Percentiles rank a stretch among this genome's conserved stretches.
These are phyloP conservation scores for Eulemur rubriventer DNA, from an alignment of 2,797 vertebrate genomes.

Conservation along the genomic window DNA sequence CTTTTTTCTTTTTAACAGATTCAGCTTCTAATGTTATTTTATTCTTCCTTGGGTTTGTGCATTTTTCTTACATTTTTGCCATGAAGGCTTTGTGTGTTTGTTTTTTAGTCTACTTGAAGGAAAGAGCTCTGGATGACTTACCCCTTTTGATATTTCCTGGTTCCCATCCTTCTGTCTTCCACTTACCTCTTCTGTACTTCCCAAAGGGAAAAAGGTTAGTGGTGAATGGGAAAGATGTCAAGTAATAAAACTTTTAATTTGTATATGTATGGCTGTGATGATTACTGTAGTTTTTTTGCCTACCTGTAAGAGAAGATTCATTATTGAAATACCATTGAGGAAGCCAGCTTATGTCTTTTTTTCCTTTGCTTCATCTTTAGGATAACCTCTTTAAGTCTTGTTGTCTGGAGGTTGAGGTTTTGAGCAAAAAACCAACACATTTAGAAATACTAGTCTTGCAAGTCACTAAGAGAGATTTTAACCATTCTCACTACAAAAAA, in stretches of 20 bases:
- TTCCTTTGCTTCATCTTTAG: constrained; percentile 59
- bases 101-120: neutral
- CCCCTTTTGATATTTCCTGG: neutral
- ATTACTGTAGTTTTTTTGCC: neutral
- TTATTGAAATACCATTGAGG: constrained; percentile 17
- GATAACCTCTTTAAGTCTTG: constrained; percentile 26
- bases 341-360: neutral
- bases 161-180: neutral
- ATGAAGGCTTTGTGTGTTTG: neutral
- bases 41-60: neutral
- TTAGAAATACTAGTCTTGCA: constrained; percentile 8
- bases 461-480: neutral
- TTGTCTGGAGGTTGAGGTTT: constrained; percentile 31
- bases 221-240: constrained; percentile 3
- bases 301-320: neutral
- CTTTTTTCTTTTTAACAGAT: neutral
- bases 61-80: neutral
- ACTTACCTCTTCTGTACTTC: neutral
- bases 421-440: neutral
- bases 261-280: neutral
- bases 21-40: neutral
- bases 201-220: neutral
- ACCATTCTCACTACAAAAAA: neutral
- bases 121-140: constrained; percentile 19
- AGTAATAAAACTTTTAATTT: neutral